Percentiles rank a stretch among this genome's conserved stretches.
Evolutionary conservation across 2,797 vertebrate species (phyloP).

Genomic region (Pelobates cultripes): DNA sequence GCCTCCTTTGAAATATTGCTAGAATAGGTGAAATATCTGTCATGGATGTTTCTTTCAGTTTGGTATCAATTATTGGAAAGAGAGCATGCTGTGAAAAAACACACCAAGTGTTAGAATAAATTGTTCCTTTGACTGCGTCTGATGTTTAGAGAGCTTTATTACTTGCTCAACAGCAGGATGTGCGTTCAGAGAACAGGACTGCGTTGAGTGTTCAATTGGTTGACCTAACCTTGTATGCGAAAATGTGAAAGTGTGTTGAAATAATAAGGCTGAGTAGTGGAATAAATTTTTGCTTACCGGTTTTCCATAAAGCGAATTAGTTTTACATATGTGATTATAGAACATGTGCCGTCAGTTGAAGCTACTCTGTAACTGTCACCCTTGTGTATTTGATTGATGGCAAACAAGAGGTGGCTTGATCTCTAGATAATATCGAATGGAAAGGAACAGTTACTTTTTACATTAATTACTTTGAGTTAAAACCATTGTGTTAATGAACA

Average conservation of each 20-base stretch:
- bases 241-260: constrained; percentile 21
- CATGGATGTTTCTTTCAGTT: constrained; percentile 55
- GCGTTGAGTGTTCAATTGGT: constrained; percentile 16
- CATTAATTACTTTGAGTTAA: no score
- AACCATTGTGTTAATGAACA: no score
- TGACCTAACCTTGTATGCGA: constrained; percentile 30
- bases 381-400: no score
- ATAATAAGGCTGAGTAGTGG: constrained; percentile 32
- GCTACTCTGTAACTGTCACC: no score
- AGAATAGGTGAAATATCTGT: constrained; percentile 54
- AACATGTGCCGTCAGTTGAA: neutral
- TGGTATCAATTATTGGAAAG: constrained; percentile 59
- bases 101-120: constrained; percentile 61
- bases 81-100: constrained; percentile 55
- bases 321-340: neutral
- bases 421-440: no score
- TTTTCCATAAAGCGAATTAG: constrained; percentile 9
- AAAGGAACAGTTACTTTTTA: no score
- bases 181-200: constrained; percentile 18
- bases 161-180: constrained; percentile 45
- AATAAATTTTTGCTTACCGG: constrained; percentile 12
- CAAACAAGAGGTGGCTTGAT: no score
- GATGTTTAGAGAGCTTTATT: constrained; percentile 50
- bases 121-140: constrained; percentile 57
- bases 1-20: constrained; percentile 44